phyloP scores from a whole-genome alignment of 2,797 vertebrate genomes.

The Eulemur rubriventer region DNA sequence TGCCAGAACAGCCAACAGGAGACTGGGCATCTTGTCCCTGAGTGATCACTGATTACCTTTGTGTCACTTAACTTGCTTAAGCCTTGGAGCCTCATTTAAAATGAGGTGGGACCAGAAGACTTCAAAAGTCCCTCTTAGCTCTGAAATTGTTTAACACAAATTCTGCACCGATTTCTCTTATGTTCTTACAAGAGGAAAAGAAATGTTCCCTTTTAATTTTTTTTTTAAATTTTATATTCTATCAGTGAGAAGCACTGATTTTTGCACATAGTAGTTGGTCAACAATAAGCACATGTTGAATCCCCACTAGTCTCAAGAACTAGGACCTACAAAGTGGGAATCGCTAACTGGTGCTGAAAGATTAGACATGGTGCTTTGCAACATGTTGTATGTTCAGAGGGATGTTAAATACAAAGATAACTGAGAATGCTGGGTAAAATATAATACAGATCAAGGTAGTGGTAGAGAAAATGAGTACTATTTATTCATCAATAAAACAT shows the following conservation, averaged over 20 bases:
- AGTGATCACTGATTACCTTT: background rate
- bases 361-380: background rate
- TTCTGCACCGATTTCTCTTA: background rate
- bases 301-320: background rate
- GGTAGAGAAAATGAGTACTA: background rate
- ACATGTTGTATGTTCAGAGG: background rate
- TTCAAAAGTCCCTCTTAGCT: background rate
- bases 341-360: background rate
- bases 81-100: background rate
- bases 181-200: background rate
- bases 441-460: background rate
- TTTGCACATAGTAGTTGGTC: background rate
- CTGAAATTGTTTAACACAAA: background rate
- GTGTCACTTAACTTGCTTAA: background rate
- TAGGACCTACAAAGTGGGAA: background rate
- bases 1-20: background rate
- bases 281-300: background rate
- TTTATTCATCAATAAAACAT: conserved; percentile 10
- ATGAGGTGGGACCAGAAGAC: background rate
- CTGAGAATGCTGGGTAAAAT: background rate
- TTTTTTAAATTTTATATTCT: background rate
- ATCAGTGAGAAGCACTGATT: background rate
- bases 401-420: background rate
- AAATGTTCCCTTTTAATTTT: background rate
- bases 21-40: background rate